These are phyloP conservation scores for Heterodera carotae DNA, from an alignment of 1,140 invertebrate species.

Conservation along the genomic window DNA sequence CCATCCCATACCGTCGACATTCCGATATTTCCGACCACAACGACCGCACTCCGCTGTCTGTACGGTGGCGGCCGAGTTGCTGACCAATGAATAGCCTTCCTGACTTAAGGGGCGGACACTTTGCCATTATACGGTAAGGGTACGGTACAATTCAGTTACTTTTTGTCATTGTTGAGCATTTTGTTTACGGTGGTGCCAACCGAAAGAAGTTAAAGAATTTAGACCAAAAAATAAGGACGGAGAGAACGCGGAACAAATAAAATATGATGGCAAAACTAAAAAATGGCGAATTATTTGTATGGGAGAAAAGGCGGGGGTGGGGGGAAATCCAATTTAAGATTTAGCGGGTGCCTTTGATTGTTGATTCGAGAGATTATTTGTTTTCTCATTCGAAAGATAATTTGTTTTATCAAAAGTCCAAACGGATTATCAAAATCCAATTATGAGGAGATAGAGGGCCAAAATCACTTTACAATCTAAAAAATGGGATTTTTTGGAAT, in stretches of 20 bases:
- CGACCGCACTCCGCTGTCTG: slow-evolving; percentile 47
- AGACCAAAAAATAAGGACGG: not conserved
- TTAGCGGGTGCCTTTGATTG: no score
- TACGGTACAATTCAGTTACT: slow-evolving; percentile 2
- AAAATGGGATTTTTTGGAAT: no score
- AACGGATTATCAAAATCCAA: no score
- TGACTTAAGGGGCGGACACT: slow-evolving; percentile 33
- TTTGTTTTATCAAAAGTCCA: no score
- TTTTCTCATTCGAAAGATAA: no score
- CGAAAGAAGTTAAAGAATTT: not conserved
- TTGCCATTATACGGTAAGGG: not conserved
- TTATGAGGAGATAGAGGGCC: no score
- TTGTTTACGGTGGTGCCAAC: not conserved
- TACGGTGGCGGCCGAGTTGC: slow-evolving; percentile 52
- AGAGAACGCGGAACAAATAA: no score
- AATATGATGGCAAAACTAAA: not conserved
- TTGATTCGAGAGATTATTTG: no score
- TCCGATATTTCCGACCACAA: slow-evolving; percentile 46
- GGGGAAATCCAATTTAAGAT: not conserved
- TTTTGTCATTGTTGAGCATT: slow-evolving; percentile 7
- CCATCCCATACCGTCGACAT: slow-evolving; percentile 55
- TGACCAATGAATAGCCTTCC: slow-evolving; percentile 53
- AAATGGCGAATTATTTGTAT: not conserved
- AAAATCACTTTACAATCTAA: no score
- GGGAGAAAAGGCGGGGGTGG: not conserved